Evolutionary conservation across 2,797 vertebrate genomes (phyloP), one percentile per base, ranked within the genome.

Genomic region (Bryconaethiops microstoma): DNA sequence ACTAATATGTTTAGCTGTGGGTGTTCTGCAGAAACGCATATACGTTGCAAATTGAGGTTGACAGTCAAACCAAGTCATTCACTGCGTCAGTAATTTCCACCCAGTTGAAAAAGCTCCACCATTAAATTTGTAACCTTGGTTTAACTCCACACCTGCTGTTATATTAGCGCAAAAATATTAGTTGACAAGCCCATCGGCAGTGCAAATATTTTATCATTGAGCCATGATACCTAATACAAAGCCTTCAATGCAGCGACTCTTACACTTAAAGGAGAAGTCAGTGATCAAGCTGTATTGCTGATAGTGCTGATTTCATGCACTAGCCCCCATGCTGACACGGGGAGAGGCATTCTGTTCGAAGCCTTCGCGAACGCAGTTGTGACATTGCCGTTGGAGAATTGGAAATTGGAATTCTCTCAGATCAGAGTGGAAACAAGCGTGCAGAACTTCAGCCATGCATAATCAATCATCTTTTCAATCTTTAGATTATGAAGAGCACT

Each of bases 221-320:
- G 39, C 17, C 29, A 65, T 45, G 35, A 35, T 74, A 82, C 2
- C 23, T 39, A 29, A 1, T 55, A 55, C 23, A 76, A 72, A 48
- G 39, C 21, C n/a, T 21, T 48, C 25, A 54, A 21, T 48, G 39
- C 52, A 48, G 67, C 80, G n/a, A 76, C 40, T 52, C n/a, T 10
- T 3, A 67, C 60, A 35, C 13, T n/a, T 57, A 9, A 71, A 48
- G 52, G 74, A 71, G 21, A 21, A 77, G 67, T 73, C 13, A 71
- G n/a, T 74, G 62, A 17, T 29, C n/a, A 52, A 78, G n/a, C n/a
- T n/a, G n/a, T n/a, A n/a, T n/a, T n/a, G n/a, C n/a, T n/a, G n/a
- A n/a, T n/a, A n/a, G n/a, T n/a, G n/a, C n/a, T 79, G 73, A 85
- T 87, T 85, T 85, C 81, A 85, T 82, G 77, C 79, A 79, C 25